phyloP scores from a whole-genome alignment of 1,140 invertebrate species.

The Acromyrmex charruanus region DNA sequence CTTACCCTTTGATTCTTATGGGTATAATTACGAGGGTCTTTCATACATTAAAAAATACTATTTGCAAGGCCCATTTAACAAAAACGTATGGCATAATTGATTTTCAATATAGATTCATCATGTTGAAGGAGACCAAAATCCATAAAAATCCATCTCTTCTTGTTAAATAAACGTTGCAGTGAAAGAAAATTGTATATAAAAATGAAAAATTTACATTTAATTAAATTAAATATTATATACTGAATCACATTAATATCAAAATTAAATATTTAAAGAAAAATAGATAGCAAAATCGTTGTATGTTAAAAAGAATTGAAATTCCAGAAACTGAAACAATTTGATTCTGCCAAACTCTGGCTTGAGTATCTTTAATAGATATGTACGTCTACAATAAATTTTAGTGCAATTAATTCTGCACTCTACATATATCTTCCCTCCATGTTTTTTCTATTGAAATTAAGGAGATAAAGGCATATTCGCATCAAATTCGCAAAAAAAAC shows the following conservation, averaged over 20 bases:
- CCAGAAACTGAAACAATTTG: background rate
- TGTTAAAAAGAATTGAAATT: background rate
- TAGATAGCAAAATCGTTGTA: background rate
- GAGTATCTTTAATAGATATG: constrained; percentile 16
- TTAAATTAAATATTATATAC: too few relatives aligned
- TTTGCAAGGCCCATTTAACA: too few relatives aligned
- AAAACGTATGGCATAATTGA: too few relatives aligned
- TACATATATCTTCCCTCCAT: background rate
- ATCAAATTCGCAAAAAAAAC: background rate
- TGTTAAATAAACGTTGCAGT: background rate
- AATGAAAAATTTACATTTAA: background rate
- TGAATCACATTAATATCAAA: background rate
- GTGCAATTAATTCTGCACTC: background rate
- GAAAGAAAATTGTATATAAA: background rate
- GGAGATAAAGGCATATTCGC: background rate
- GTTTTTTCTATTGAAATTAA: background rate
- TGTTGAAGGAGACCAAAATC: too few relatives aligned
- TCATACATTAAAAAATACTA: too few relatives aligned
- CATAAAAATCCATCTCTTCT: too few relatives aligned
- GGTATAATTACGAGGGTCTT: too few relatives aligned
- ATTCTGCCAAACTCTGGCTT: constrained; percentile 2
- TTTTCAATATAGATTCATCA: too few relatives aligned
- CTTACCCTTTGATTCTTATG: too few relatives aligned
- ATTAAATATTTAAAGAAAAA: background rate
- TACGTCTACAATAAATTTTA: background rate